Conservation (phyloP, 2,797 vertebrate genomes). For the Anguilla marmorata region DNA sequence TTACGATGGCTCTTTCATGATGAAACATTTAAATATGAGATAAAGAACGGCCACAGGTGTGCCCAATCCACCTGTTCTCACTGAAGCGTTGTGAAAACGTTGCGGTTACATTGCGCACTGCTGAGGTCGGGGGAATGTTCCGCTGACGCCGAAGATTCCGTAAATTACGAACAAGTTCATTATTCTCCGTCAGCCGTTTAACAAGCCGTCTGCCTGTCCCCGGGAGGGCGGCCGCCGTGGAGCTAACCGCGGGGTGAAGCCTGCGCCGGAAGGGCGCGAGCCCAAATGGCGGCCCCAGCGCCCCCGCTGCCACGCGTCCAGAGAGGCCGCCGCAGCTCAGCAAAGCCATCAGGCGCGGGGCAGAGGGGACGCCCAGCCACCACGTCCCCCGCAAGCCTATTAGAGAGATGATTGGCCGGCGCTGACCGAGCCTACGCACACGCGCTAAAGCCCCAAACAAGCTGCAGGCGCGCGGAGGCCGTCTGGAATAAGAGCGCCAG, state of each 20-base stretch:
- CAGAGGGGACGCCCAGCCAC: background rate
- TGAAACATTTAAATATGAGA: no score
- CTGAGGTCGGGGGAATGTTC: conserved; percentile 70
- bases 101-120: conserved; percentile 46
- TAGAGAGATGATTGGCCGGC: background rate
- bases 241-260: conserved; percentile 53
- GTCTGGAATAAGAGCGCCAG: background rate
- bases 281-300: background rate
- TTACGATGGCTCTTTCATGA: no score
- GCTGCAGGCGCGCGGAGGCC: background rate
- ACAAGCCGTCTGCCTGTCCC: conserved; percentile 68
- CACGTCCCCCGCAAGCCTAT: background rate
- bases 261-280: conserved; percentile 16
- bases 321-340: background rate
- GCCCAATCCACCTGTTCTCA: conserved; percentile 63
- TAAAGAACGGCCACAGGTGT: background rate
- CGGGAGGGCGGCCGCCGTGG: conserved; percentile 57
- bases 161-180: conserved; percentile 77
- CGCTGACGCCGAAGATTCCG: conserved; percentile 76
- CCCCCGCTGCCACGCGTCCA: background rate
- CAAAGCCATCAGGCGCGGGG: background rate
- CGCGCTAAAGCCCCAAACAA: background rate
- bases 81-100: conserved; percentile 55
- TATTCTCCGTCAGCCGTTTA: conserved; percentile 73
- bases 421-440: background rate